phyloP scores from a whole-genome alignment of 2,797 vertebrate species.

The Pseudochirops corinnae region DNA sequence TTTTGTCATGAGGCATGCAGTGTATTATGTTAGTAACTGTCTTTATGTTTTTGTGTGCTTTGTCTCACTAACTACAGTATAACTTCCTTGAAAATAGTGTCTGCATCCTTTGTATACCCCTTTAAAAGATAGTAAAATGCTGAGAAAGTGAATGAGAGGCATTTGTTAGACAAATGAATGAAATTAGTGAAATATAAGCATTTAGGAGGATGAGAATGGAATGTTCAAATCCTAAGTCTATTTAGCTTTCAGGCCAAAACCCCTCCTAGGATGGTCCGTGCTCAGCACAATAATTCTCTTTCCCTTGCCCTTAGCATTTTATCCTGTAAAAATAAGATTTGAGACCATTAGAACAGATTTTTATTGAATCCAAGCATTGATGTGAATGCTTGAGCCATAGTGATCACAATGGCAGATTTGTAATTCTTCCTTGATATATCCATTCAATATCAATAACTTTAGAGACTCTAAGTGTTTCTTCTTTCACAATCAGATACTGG shows the following conservation, averaged over 20 bases:
- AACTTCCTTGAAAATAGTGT: background rate
- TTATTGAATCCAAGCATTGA: background rate
- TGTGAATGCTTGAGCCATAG: background rate
- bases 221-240: background rate
- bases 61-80: background rate
- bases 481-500: constrained; percentile 62
- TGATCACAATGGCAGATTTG: constrained; percentile 43
- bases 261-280: background rate
- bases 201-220: background rate
- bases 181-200: background rate
- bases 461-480: constrained; percentile 57
- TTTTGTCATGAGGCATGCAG: background rate
- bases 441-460: constrained; percentile 66
- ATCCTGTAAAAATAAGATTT: background rate
- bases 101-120: background rate
- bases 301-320: background rate
- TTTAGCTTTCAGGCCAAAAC: background rate
- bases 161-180: background rate
- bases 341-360: background rate
- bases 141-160: background rate
- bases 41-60: background rate
- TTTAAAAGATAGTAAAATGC: background rate
- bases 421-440: constrained; percentile 63
- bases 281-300: background rate
- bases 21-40: background rate